Base-by-base conservation (phyloP, 2,113 vertebrate species). In the Pachycephala philippinensis region DNA sequence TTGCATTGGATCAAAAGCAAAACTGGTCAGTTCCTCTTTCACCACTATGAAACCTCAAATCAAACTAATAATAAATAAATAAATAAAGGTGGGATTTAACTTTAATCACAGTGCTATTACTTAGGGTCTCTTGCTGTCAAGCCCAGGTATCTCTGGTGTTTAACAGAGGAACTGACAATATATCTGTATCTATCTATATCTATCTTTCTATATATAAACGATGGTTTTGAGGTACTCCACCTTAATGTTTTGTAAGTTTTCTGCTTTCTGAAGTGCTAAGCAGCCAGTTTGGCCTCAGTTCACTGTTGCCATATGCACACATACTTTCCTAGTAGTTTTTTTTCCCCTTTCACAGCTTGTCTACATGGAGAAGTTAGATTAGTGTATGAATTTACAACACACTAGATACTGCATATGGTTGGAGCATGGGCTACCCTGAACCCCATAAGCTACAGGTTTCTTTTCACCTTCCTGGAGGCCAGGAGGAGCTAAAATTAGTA, bases 271-370 rank as follows among this genome's bases (percentile, higher is more conserved):
- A 64, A 89, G 70, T 93, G 28, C 37, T 80, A 64, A 93, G 76
- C 68, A 77, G 52, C n/a, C 79, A 63, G 37, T 54, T 60, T 95
- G 90, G 88, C 85, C 76, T 42, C 50, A 47, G 63, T 90, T 96
- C 92, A 90, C 53, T 9, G 35, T 44, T 80, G 19, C 87, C 93
- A 91, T 94, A 75, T 93, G 84, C 13, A 87, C 77, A 56, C 20
- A 53, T 13, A 90, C n/a, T 93, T 96, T 86, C 27, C 21, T 90
- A 47, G n/a, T 45, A 77, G n/a, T 24, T 69, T 40, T 44, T 61
- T 81, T 91, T n/a, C n/a, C n/a, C 42, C 59, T 86, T 95, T 96
- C 81, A 93, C 92, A 94, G 92, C 77, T 95, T 93, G 90, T 89
- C 92, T 94, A 94, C 74, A 87, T 14, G 33, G 49, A 76, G 69